Conservation (phyloP, 2,888 invertebrate species). For the Oscheius myriophilus region DNA sequence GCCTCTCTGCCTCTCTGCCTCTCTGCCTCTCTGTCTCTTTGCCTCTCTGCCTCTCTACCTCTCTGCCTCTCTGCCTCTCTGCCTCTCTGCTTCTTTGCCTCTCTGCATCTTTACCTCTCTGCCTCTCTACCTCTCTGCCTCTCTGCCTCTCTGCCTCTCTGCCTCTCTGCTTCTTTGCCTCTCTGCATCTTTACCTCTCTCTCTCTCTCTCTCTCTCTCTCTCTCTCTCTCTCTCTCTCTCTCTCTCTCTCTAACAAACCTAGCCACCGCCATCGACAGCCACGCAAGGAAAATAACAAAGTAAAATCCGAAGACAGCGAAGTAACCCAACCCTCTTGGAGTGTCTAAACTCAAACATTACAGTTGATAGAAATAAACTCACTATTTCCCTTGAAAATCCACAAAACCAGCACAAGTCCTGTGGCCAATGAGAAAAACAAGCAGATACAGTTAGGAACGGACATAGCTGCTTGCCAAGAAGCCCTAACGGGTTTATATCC, state of each 20-base stretch:
- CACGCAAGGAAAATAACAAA: conserved; percentile 32
- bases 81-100: no score
- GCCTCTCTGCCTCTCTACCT: neutral
- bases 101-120: no score
- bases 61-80: neutral
- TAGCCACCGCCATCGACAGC: conserved; percentile 33
- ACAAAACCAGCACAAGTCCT: conserved; percentile 14
- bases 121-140: neutral
- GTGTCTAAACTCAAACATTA: neutral
- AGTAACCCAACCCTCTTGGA: conserved; percentile 6
- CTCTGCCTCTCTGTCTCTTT: neutral
- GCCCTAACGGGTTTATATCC: conserved; percentile 32
- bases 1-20: neutral
- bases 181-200: neutral
- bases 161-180: neutral
- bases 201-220: neutral
- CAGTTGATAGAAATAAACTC: neutral
- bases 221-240: neutral
- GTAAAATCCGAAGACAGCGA: conserved; percentile 30
- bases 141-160: neutral
- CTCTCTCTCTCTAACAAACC: conserved; percentile 10
- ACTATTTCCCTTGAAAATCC: conserved; percentile 13
- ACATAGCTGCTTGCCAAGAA: conserved; percentile 29
- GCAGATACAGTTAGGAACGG: conserved; percentile 36
- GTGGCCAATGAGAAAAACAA: conserved; percentile 32